Evolutionary conservation across 2,113 vertebrate genomes (phyloP).

Genomic region (Antigone vipio): DNA sequence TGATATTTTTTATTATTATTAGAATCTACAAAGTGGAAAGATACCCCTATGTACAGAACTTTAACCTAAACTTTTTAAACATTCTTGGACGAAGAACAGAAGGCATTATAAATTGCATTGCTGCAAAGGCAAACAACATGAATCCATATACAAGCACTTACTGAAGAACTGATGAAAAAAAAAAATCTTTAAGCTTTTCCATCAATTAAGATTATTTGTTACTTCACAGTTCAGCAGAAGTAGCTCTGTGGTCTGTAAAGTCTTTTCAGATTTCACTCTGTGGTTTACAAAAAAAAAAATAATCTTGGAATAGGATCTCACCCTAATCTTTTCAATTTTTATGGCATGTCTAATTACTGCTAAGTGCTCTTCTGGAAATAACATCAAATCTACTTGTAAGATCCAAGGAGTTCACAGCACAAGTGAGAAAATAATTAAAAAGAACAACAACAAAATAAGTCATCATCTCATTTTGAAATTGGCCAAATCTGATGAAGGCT

Average conservation of each 20-base stretch:
- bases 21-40: background rate
- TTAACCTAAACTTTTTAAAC: background rate
- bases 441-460: background rate
- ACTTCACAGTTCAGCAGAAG: background rate
- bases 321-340: background rate
- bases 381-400: background rate
- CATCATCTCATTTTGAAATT: conserved; percentile 1
- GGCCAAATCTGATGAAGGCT: conserved; percentile 8
- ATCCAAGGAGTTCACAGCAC: background rate
- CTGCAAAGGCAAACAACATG: background rate
- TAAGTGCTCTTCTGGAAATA: background rate
- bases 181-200: background rate
- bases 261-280: background rate
- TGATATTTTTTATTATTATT: background rate
- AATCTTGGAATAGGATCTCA: background rate
- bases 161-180: background rate
- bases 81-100: background rate
- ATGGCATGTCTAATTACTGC: background rate
- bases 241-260: background rate
- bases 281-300: background rate
- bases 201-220: background rate
- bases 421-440: conserved; percentile 17
- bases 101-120: background rate
- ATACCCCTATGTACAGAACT: background rate
- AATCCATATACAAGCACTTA: background rate